Evolutionary conservation across 2,888 invertebrate genomes (phyloP), one percentile per base, ranked within the genome.

Genomic region (Norana najaformis): DNA sequence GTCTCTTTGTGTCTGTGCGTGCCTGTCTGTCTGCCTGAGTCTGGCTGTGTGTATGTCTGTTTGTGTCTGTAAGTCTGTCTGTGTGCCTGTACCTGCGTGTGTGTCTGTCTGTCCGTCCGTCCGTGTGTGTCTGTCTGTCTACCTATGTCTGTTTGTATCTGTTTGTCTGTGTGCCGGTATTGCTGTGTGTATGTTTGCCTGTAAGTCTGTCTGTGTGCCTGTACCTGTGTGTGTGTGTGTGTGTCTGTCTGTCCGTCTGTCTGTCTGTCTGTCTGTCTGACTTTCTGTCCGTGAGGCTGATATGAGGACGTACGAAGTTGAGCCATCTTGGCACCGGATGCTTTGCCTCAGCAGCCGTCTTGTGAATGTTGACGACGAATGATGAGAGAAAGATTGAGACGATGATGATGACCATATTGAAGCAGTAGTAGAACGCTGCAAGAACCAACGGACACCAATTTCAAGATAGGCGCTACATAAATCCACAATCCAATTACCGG

Each of bases 321-420:
- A 89, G 89, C 89, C 89, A 89, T 89, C 36, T 36, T 69, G 89
- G 89, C n/a, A 89, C 89, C 23, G 89, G 82, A 37, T 85, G 85
- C 16, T 85, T 85, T 85, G 85, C 85, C 36, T 69, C 37, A n/a
- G 47, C 89, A 53, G 41, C 53, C n/a, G 47, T 69, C 69, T 89
- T 89, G 47, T 41, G 36, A 37, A 90, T 30, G 88, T 90, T 90
- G 39, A 90, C 88, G 20, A 90, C 83, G 37, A 89, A 85, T 14
- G 89, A 91, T 5, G 89, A 91, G 3, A 90, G 34, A 47, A 90
- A 85, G 69, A 89, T 91, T 41, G 90, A 88, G 69, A 90, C 34
- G 35, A 91, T 90, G 82, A 91, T 88, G 35, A 90, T 88, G 53
- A 89, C 88, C 88, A 90, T 89, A 89, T 90, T 89, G 89, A 91